Evolutionary conservation across 2,113 vertebrate species (phyloP).

Genomic region (Eira barbara): DNA sequence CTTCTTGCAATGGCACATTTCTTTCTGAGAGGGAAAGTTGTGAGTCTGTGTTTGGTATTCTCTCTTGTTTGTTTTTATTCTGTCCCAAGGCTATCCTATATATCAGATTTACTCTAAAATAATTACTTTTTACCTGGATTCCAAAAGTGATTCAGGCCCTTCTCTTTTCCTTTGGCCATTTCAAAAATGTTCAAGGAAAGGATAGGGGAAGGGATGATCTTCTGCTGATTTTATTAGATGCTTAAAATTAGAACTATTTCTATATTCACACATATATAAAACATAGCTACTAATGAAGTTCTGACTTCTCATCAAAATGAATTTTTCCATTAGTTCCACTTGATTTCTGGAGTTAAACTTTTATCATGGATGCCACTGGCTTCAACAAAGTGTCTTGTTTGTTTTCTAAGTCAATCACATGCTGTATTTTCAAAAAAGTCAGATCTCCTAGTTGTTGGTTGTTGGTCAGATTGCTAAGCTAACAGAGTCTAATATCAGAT

Average conservation of each 20-base stretch:
- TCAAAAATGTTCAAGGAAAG: neutral
- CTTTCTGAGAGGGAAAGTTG: neutral
- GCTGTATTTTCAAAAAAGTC: neutral
- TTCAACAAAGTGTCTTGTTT: neutral
- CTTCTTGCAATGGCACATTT: neutral
- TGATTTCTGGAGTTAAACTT: neutral
- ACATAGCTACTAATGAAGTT: neutral
- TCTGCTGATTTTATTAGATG: neutral
- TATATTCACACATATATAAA: neutral
- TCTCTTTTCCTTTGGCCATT: neutral
- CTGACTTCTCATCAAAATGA: constrained; percentile 10
- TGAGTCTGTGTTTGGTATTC: neutral
- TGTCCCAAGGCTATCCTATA: neutral
- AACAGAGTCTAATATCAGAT: neutral
- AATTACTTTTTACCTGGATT: neutral
- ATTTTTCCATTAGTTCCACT: neutral
- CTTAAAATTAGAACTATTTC: neutral
- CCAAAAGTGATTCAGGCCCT: neutral
- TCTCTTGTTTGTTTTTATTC: neutral
- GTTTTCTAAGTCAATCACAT: neutral
- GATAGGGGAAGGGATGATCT: neutral
- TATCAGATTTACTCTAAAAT: neutral
- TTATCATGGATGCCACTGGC: neutral
- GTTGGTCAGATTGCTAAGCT: neutral
- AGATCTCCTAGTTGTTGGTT: neutral